phyloP scores from a whole-genome alignment of 2,113 vertebrate species.

The Malaclemys terrapin region DNA sequence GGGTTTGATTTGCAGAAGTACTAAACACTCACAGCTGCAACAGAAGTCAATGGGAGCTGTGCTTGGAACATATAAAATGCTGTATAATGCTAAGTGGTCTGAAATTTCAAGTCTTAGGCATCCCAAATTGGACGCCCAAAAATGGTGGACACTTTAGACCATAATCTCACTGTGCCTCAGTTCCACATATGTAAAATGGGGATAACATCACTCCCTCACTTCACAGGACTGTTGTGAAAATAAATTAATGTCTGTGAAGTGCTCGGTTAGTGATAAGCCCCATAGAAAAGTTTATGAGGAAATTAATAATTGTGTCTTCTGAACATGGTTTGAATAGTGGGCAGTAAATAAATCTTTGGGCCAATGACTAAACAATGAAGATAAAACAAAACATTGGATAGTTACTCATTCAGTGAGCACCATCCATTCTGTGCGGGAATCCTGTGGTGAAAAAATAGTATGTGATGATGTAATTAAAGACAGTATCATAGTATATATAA shows the following conservation, averaged over 20 bases:
- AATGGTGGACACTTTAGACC: not conserved
- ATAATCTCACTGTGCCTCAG: not conserved
- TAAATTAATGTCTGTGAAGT: not conserved
- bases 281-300: not conserved
- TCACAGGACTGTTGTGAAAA: not conserved
- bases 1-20: not conserved
- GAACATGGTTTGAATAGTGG: not conserved
- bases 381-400: constrained; percentile 37
- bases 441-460: not conserved
- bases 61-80: not conserved
- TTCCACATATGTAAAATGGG: not conserved
- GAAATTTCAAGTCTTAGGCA: not conserved
- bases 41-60: not conserved
- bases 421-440: constrained; percentile 7
- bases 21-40: not conserved
- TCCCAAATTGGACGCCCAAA: not conserved
- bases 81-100: not conserved
- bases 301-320: not conserved
- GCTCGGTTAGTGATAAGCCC: not conserved
- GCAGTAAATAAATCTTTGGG: not conserved
- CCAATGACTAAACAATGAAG: not conserved
- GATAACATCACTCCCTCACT: not conserved
- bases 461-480: not conserved
- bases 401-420: not conserved
- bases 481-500: not conserved